These are phyloP conservation scores for Mimas tiliae DNA, from an alignment of 2,888 invertebrate genomes.

Conservation along the genomic window DNA sequence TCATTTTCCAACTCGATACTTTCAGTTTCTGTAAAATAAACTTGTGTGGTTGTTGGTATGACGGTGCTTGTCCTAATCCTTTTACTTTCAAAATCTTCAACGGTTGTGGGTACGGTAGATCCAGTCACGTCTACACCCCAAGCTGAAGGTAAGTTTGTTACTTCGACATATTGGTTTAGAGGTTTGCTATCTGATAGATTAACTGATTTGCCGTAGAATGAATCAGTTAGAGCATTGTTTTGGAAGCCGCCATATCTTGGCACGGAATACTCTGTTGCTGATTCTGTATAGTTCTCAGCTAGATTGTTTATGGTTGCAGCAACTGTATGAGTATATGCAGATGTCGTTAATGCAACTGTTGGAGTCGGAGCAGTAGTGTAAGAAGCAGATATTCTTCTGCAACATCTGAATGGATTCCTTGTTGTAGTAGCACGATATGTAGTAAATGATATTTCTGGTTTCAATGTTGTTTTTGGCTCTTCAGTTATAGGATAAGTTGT, in stretches of 20 bases:
- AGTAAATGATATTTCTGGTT: slow-evolving; percentile 52
- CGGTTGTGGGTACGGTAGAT: slow-evolving; percentile 61
- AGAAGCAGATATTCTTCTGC: slow-evolving; percentile 76
- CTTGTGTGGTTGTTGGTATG: slow-evolving; percentile 61
- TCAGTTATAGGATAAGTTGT: slow-evolving; percentile 54
- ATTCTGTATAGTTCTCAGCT: slow-evolving; percentile 52
- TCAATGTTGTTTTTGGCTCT: slow-evolving; percentile 55
- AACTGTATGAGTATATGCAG: slow-evolving; percentile 78
- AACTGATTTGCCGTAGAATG: slow-evolving; percentile 77
- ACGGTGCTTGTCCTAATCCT: slow-evolving; percentile 61
- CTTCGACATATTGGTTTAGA: slow-evolving; percentile 73
- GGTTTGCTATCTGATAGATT: slow-evolving; percentile 75
- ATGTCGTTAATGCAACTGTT: slow-evolving; percentile 54
- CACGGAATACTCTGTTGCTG: slow-evolving; percentile 59
- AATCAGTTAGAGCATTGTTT: slow-evolving; percentile 69
- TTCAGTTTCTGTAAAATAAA: slow-evolving; percentile 73
- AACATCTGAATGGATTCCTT: slow-evolving; percentile 70
- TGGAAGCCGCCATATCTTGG: slow-evolving; percentile 73
- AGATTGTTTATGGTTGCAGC: slow-evolving; percentile 58
- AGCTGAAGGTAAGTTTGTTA: slow-evolving; percentile 73
- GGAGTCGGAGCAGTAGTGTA: slow-evolving; percentile 70
- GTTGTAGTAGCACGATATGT: slow-evolving; percentile 58
- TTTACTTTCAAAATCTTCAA: slow-evolving; percentile 70
- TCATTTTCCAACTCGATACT: slow-evolving; percentile 82
- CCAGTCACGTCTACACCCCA: slow-evolving; percentile 73